These are phyloP conservation scores for Anguilla anguilla DNA, from an alignment of 2,797 vertebrate species.

Conservation along the genomic window DNA sequence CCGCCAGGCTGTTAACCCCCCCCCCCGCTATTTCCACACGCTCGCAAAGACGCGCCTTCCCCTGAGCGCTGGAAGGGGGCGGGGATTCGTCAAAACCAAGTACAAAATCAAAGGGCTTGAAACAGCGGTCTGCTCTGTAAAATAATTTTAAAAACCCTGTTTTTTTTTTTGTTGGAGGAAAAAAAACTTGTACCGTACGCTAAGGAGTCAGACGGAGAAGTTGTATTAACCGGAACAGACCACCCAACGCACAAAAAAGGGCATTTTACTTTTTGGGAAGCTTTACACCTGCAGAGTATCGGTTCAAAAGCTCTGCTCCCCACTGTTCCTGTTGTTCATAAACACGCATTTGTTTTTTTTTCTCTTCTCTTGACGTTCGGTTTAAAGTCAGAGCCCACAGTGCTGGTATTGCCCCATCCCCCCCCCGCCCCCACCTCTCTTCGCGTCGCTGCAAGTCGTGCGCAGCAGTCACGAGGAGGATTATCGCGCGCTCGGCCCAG, in stretches of 20 bases:
- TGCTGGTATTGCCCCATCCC: neutral
- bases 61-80: slow-evolving; percentile 46
- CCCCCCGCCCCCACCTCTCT: neutral
- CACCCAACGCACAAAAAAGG: slow-evolving; percentile 15
- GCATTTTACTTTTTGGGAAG: slow-evolving; percentile 19
- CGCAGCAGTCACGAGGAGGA: neutral
- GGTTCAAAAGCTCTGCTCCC: neutral
- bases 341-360: neutral
- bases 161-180: neutral
- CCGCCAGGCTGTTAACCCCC: slow-evolving; percentile 36
- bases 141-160: neutral
- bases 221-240: slow-evolving; percentile 35
- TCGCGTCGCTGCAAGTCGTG: neutral
- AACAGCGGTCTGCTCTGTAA: neutral
- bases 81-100: neutral
- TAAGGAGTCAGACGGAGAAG: neutral
- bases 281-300: neutral
- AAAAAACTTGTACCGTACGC: neutral
- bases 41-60: neutral
- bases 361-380: neutral
- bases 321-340: neutral
- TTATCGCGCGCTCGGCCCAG: neutral
- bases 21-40: neutral
- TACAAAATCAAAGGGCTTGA: neutral
- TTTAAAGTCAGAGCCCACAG: neutral